Evolutionary conservation across 2,888 invertebrate genomes (phyloP), one percentile per base, ranked within the genome.

Genomic region (Amiota mariae): DNA sequence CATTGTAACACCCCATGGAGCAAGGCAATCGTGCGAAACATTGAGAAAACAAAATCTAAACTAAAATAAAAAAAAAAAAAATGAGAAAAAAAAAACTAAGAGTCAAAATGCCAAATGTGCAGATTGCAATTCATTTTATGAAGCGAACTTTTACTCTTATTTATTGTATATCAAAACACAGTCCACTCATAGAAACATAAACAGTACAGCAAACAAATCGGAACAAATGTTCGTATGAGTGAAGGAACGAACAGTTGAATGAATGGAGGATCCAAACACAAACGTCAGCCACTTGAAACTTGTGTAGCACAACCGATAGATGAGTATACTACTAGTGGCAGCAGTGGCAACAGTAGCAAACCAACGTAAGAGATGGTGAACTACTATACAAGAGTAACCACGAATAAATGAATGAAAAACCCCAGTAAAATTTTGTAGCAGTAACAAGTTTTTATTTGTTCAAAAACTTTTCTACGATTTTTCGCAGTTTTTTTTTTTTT

Each of bases 361-460:
- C 54, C 6, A 13, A 54, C 54, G 15, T 15, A 57, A 36, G 18
- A 59, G 10, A 6, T 20, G 15, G 11, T 20, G 11, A 59, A 59
- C 59, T 18, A 18, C 57, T 20, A 59, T 20, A 59, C 18, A 20
- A 15, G 11, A 59, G 18, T 24, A 59, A 59, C 11, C 54, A 51
- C 12, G 54, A 12, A 51, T 12, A 3, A 51, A 59, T 15, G 18
- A 18, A 59, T 20, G 59, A n/a, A 59, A 15, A 15, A 59, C 15
- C 59, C 15, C 36, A 20, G 12, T 11, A 15, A 18, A 59, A 59
- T 59, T 59, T 59, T 20, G 59, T 59, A 15, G 59, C 12, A 10
- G 18, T 15, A 68, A 68, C 67, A 68, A 68, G n/a, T 68, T 68
- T 68, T 68, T 68, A 68, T 68, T 68, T 68, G 67, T 54, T 68